phyloP scores from a whole-genome alignment of 1,140 invertebrate species.

The Phortica variegata region DNA sequence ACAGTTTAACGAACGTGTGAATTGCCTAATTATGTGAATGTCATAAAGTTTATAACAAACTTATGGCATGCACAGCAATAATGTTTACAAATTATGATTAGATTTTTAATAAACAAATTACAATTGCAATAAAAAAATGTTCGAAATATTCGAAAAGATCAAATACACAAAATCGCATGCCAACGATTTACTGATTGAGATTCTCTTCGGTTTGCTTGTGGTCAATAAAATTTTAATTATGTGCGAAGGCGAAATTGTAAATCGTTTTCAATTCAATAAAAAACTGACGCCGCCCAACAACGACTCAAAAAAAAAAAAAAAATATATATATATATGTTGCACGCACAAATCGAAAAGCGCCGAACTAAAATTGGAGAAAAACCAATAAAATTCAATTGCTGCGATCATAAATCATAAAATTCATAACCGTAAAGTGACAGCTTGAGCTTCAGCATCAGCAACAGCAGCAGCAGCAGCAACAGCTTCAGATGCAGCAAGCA shows the following conservation, averaged over 20 bases:
- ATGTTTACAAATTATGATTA: no score
- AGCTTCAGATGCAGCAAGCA: no score
- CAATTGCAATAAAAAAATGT: not conserved
- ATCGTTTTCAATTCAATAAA: no score
- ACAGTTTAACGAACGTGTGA: no score
- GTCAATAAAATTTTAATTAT: no score
- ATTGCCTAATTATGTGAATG: no score
- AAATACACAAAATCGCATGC: not conserved
- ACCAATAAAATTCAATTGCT: slow-evolving; percentile 52
- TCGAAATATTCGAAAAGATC: not conserved
- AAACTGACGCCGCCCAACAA: no score
- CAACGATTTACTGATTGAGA: not conserved
- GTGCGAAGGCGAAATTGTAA: no score
- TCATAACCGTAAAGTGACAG: slow-evolving; percentile 56
- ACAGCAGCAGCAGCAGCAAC: no score
- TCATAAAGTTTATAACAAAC: no score
- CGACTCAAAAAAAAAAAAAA: slow-evolving; percentile 1
- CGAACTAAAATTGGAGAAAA: slow-evolving; percentile 45
- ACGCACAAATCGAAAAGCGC: slow-evolving; percentile 17
- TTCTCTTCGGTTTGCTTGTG: no score
- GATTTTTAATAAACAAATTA: not conserved
- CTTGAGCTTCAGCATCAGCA: slow-evolving; percentile 35
- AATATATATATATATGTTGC: not conserved
- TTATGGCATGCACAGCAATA: no score
- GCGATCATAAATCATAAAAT: slow-evolving; percentile 52